Evolutionary conservation across 2,888 invertebrate genomes (phyloP).

Genomic region (Stomorhina lunata): DNA sequence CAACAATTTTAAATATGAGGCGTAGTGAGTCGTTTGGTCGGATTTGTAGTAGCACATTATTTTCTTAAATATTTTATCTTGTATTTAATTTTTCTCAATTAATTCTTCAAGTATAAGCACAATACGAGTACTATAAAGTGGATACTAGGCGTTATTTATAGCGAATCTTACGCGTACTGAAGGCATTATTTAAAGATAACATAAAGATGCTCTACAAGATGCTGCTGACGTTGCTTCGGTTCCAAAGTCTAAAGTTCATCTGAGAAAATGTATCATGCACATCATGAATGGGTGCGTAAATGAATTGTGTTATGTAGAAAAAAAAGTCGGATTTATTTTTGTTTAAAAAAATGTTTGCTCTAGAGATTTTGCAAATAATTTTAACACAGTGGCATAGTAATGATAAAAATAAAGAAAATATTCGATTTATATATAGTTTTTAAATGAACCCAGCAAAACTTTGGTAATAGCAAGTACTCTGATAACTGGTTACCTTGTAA

Average conservation of each 20-base stretch:
- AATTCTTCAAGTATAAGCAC: constrained; percentile 31
- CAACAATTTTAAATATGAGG: no score
- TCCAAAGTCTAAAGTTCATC: constrained; percentile 62
- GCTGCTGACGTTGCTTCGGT: constrained; percentile 61
- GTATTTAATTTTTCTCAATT: constrained; percentile 20
- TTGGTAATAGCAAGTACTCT: no score
- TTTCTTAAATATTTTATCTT: neutral
- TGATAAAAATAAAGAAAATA: no score
- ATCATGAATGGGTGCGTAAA: constrained; percentile 59
- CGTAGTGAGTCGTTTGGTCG: no score
- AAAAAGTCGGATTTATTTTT: neutral
- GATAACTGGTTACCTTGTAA: no score
- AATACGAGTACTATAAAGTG: neutral
- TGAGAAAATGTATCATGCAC: constrained; percentile 55
- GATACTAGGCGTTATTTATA: neutral
- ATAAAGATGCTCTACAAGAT: neutral
- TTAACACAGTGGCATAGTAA: constrained; percentile 2
- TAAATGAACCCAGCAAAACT: no score
- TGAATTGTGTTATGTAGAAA: neutral
- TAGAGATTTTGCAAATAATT: neutral
- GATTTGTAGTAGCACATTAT: constrained; percentile 1
- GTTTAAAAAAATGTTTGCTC: neutral
- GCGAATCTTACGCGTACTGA: constrained; percentile 24
- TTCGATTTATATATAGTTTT: no score
- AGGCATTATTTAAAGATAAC: neutral